Base-by-base conservation (phyloP, 2,113 vertebrate genomes). In the Bombycilla garrulus region DNA sequence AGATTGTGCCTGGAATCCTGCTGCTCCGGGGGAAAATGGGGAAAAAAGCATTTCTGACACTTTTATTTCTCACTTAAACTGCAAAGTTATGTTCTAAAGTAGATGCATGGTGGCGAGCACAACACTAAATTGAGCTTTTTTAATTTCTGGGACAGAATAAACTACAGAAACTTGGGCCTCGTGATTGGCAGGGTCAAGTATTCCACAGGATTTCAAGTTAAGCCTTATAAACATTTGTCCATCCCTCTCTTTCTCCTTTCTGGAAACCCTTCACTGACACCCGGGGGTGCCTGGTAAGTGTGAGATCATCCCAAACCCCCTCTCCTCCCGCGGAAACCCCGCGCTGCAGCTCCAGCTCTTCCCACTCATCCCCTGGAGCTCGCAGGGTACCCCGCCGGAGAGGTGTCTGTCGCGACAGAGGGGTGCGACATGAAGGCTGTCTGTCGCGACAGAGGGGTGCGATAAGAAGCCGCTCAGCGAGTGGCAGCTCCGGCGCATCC, bases 111-210 rank as follows among this genome's bases (percentile, higher is more conserved):
- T 21, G 33, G 70, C 2, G 1, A 72, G 40, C 35, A 47, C 45
- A 56, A 47, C 50, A 20, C 6, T 44, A 26, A 72, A 45, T 33
- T 4, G 2, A 5, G 4, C 0, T 12, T 42, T 31, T 69, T 54
- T 40, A 11, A 16, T 65, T 40, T 6, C 2, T 0, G 14, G 12
- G 31, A 25, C 11, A 28, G 74, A 76, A 88, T 5, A 31, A 79
- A 15, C n/a, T 1, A 17, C 40, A 42, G 25, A 70, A 78, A 42
- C 11, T 29, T 4, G 36, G 38, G 28, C 28, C 61, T 45, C 35
- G 0, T 1, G 16, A 2, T 20, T 8, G 56, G 44, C 44, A 33
- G 45, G 2, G 1, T 19, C 29, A 3, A 2, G 12, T 4, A 12
- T 35, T 23, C 20, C 77, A 15, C 8, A 2, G 44, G 9, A 48